phyloP scores from a whole-genome alignment of 2,888 invertebrate genomes.

The Toxonevra muliebris region DNA sequence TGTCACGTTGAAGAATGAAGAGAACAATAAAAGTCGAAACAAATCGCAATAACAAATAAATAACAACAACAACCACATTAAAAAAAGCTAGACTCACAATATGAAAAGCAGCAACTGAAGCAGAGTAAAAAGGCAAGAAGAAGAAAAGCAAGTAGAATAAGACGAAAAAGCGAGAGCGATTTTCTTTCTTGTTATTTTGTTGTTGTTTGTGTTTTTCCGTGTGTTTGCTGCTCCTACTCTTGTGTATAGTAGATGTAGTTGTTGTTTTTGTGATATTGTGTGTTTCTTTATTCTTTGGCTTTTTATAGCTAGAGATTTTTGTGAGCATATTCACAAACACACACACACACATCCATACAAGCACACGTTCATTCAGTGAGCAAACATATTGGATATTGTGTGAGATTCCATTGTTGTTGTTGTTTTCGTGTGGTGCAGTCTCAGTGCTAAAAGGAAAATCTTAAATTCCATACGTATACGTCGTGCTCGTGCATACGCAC shows the following conservation, averaged over 20 bases:
- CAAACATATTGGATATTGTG: background rate
- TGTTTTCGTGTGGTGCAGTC: background rate
- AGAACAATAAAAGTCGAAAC: slow-evolving; percentile 28
- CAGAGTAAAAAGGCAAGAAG: background rate
- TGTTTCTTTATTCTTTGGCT: background rate
- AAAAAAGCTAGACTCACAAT: background rate
- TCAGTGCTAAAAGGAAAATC: background rate
- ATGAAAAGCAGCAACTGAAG: background rate
- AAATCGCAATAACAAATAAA: slow-evolving; percentile 36
- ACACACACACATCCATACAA: slow-evolving; percentile 6
- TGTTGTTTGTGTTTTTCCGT: background rate
- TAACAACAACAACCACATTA: slow-evolving; percentile 11
- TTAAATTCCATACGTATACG: background rate
- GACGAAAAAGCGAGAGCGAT: slow-evolving; percentile 26
- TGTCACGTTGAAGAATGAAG: slow-evolving; percentile 37
- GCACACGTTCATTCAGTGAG: background rate
- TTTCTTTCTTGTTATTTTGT: background rate
- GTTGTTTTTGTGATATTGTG: background rate
- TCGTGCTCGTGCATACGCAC: background rate
- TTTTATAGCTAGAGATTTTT: slow-evolving; percentile 2
- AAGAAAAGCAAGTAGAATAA: slow-evolving; percentile 13
- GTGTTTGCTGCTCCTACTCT: background rate
- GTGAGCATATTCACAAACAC: background rate
- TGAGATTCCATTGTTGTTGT: too few species aligned
- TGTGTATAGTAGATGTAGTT: background rate